phyloP scores from a whole-genome alignment of 2,797 vertebrate genomes.

The Dendrocincla tyrannina region DNA sequence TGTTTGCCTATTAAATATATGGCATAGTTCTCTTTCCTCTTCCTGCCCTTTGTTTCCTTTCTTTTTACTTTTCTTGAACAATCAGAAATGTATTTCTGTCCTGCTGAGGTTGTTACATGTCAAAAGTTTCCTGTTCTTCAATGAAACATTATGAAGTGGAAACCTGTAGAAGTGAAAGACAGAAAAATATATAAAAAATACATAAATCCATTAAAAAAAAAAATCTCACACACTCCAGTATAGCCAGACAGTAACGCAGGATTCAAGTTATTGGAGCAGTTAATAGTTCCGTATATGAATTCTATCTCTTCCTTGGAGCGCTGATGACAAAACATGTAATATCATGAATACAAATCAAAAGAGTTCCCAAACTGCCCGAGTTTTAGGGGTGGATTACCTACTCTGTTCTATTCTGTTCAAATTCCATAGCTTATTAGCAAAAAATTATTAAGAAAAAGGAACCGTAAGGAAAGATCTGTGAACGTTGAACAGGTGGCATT shows the following conservation, averaged over 20 bases:
- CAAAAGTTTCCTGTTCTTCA: not conserved
- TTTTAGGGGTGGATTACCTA: not conserved
- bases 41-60: not conserved
- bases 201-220: not conserved
- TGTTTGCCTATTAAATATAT: not conserved
- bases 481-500: not conserved
- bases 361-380: not conserved
- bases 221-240: not conserved
- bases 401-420: not conserved
- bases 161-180: not conserved
- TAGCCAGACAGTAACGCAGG: not conserved
- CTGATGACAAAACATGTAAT: not conserved
- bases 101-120: not conserved
- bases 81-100: not conserved
- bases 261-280: not conserved
- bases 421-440: not conserved
- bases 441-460: not conserved
- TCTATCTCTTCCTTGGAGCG: not conserved
- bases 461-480: not conserved
- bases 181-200: not conserved
- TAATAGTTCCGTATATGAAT: not conserved
- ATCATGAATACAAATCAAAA: not conserved
- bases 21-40: not conserved
- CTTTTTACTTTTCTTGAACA: not conserved
- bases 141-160: not conserved